Base-by-base conservation (phyloP, 2,888 invertebrate genomes). In the Cactoblastis cactorum region DNA sequence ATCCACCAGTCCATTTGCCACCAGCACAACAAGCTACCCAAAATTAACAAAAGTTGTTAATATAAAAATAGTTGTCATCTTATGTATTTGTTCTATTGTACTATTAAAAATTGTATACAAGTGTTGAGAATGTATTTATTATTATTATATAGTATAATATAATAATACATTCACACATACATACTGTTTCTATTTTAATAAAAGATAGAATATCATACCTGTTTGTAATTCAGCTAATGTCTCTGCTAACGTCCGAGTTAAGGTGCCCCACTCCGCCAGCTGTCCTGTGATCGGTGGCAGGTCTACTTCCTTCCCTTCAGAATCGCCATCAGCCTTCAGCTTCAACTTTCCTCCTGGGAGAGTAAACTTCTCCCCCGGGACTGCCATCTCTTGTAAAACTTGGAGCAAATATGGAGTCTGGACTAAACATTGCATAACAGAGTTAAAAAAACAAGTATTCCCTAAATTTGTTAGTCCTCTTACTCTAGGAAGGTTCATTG, bases 391-490 rank as follows among this genome's bases (percentile, higher is more conserved):
- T 67, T 93, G 92, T 48, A 96, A 86, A 45, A 95, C 92, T 70
- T 92, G 90, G 41, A 94, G 80, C 58, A 95, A 84, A 77, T 93
- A 96, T 0, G 96, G 96, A 2, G 97, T 97, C 78, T 96, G 96
- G 1, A 95, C 95, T 65, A 97, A 88, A 75, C 96, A 96, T 86
- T 98, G 98, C 90, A 98, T 92, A 6, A 98, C 97, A 19, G 98
- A 96, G 90, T 98, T 98, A 78, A 98, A 97, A 83, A 98, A 98
- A 77, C 98, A 98, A 0, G 98, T 98, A 77, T 98, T 98, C 45
- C 98, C 98, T 72, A 98, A 89, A 87, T 98, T 98, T 47, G 92
- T 91, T 37, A 98, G 87, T 0, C 98, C 98, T 85, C 96, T 86
- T 0, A 94, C 93, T 35, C 93, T 83, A 0, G 92, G 92, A 54